Evolutionary conservation across 1,140 invertebrate species (phyloP), one percentile per base, ranked within the genome.

Genomic region (Drosophila erecta): DNA sequence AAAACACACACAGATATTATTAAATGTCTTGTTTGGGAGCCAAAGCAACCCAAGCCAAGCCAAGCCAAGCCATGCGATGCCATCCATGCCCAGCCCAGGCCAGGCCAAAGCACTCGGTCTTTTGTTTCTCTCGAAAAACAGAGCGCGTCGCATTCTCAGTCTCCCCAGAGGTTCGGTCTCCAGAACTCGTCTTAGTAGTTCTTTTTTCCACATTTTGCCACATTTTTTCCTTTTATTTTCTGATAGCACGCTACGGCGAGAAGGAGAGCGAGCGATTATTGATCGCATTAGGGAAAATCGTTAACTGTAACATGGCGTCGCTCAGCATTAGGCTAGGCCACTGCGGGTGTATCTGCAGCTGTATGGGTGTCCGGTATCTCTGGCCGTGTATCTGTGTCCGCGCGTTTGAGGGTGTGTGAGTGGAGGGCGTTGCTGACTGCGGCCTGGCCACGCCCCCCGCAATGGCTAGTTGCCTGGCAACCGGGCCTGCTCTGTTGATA

Each of bases 261-360:
- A 24, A 65, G 65, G 78, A 61, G 81, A 83, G 83, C 83, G 66
- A 69, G 72, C 71, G 83, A 87, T 89, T 87, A 87, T 87, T 87
- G 83, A 87, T 87, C 83, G 83, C 79, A 87, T 87, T 87, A 89
- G 84, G 81, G 85, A 89, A 89, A 89, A 89, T 89, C 84, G 84
- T 89, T 89, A 89, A 81, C 76, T 89, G 84, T 89, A 89, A 90
- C 73, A 89, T 89, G 84, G 84, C 84, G 84, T 89, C 84, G 84
- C 80, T 89, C 84, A 90, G 76, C 75, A 78, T 86, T 85, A 81
- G 77, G 17, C 41, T 44, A 41, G n/a, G 7, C 40, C 40, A 17
- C 15, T 11, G n/a, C 44, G 12, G 22, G 22, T 46, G 27, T 37
- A 47, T 27, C 46, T 41, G 59, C 38, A 46, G 22, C 44, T 47